phyloP scores from a whole-genome alignment of 2,797 vertebrate genomes.

The Tapirus indicus region DNA sequence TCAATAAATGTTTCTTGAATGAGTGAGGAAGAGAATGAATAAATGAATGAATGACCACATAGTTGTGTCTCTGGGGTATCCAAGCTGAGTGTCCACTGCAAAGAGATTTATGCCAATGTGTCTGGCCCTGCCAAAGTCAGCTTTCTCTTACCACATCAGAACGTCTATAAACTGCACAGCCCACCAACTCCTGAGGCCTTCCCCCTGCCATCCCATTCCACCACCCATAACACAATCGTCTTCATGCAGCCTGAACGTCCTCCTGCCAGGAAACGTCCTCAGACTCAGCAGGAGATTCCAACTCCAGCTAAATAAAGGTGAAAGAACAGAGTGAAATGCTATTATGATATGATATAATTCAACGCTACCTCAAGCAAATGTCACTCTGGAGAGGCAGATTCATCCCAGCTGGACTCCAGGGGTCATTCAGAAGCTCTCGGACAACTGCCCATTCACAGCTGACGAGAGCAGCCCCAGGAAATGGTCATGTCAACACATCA shows the following conservation, averaged over 20 bases:
- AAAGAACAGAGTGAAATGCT: constrained; percentile 65
- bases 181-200: neutral
- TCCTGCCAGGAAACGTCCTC: neutral
- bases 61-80: neutral
- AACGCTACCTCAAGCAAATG: constrained; percentile 67
- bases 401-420: constrained; percentile 73
- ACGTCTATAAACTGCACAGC: neutral
- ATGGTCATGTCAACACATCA: constrained; percentile 78
- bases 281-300: constrained; percentile 19
- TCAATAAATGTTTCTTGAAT: neutral
- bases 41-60: neutral
- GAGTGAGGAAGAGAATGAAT: neutral
- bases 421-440: constrained; percentile 62
- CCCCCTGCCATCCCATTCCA: neutral
- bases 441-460: constrained; percentile 66
- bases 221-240: neutral
- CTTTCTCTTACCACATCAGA: neutral
- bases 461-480: constrained; percentile 73
- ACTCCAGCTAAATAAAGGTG: constrained; percentile 62
- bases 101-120: neutral
- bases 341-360: constrained; percentile 72
- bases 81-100: neutral
- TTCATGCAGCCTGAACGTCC: neutral
- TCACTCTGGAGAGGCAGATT: constrained; percentile 72
- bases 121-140: neutral